Base-by-base conservation (phyloP, 2,113 vertebrate species). In the Leptobrachium ailaonicum region DNA sequence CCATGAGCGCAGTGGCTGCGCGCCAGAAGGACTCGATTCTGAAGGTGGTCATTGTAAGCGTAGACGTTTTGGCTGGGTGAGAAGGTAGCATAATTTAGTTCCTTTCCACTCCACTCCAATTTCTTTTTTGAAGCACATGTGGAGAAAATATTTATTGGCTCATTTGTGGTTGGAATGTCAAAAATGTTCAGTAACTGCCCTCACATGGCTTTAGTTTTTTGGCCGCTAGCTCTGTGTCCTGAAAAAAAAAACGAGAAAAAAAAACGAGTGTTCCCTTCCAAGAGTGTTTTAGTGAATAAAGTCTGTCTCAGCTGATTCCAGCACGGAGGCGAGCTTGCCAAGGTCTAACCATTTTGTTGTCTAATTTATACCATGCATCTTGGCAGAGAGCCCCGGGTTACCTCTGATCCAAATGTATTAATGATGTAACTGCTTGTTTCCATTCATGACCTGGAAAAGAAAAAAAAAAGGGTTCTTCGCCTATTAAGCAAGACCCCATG, bases 91-190 rank as follows among this genome's bases (percentile, higher is more conserved):
- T 92, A 93, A 91, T 94, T 94, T 91, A 90, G 91, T 90, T 91
- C 89, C 88, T 90, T 91, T 91, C 89, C 84, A 88, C 85, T 89
- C 85, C 87, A 85, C 88, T 93, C 88, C 88, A 88, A 88, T 91
- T 90, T 91, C 89, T 94, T 91, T 32, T 92, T 90, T 92, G 88
- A 93, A 94, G 90, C 92, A 92, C 94, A 95, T 93, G 90, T 94
- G 93, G 93, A 92, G 92, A 95, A 95, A 93, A 94, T 94, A 95
- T 95, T 95, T 95, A 93, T 95, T 94, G 93, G 92, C 91, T 95
- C 93, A 95, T 95, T 95, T 94, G 94, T 92, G 91, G 91, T 88
- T 93, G 94, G 94, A 96, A 96, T 96, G 94, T 94, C 86, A 96
- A 95, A 94, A 95, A 95, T 96, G 94, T 93, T 93, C 93, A 93